Base-by-base conservation (phyloP, 2,797 vertebrate species). In the Amblyraja radiata region DNA sequence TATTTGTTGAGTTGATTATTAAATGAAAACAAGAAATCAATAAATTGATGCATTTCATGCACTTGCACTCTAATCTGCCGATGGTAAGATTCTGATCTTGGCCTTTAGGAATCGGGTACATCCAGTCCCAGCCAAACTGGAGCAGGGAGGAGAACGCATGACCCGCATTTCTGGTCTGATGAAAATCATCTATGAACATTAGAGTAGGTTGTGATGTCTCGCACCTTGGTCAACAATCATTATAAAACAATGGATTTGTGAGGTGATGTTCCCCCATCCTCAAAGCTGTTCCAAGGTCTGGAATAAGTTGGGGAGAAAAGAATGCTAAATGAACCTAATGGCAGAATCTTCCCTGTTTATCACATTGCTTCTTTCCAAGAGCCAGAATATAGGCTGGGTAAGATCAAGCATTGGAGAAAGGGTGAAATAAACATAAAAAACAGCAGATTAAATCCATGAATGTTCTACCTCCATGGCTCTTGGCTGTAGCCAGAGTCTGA, bases 401-500 rank as follows among this genome's bases (percentile, higher is more conserved):
- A 88, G 32, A 16, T 88, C 7, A 8, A 68, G 16, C 18, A 18
- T 18, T 65, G 16, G 84, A 68, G 84, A 88, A 86, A 54, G 8
- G 16, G 61, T 14, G 21, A 65, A 88, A 36, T 88, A 32, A 88
- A 21, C 84, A 36, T 18, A 8, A 36, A 74, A 68, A 68, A 68
- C 36, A 68, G 14, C n/a, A 28, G 90, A 46, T 54, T 54, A 76
- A 92, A 54, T 74, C 90, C 73, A 76, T 74, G 39, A 54, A 46
- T 92, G 36, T 92, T 92, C 73, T 54, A 46, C 90, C 94, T 94
- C 94, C 94, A 93, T 94, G 94, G 94, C 94, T 94, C 93, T 93
- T 94, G 94, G 94, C 93, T 81, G 94, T 94, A 94, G 95, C 93
- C 93, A 94, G 94, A 94, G 94, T 93, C 94, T 96, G 95, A 96